A percentile compares a stretch with the other conserved stretches of the same genome.
Evolutionary conservation across 2,797 vertebrate genomes (phyloP).

Genomic region (Pseudotriccus pelzelni): DNA sequence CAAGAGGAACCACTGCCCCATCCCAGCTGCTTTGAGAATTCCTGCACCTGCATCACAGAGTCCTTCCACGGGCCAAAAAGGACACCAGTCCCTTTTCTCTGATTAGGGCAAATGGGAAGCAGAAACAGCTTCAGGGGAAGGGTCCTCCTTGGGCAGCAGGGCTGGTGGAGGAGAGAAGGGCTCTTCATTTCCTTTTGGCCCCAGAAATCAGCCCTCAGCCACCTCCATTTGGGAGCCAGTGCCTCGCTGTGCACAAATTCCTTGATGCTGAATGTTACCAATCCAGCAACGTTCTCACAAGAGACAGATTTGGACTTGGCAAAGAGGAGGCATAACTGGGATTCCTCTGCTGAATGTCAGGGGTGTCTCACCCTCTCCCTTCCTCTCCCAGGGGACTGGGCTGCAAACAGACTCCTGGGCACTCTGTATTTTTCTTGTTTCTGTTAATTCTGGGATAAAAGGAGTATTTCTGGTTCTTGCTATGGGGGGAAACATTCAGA

Average conservation of each 20-base stretch:
- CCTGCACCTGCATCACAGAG: not conserved
- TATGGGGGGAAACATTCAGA: not conserved
- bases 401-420: not conserved
- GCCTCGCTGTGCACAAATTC: not conserved
- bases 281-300: not conserved
- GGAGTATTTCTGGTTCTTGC: not conserved
- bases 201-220: not conserved
- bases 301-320: conserved; percentile 27
- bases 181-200: not conserved
- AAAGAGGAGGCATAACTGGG: not conserved
- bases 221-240: not conserved
- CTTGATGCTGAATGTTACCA: not conserved
- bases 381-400: not conserved
- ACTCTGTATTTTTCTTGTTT: not conserved
- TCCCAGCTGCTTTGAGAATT: not conserved
- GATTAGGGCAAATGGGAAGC: not conserved
- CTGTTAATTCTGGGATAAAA: not conserved
- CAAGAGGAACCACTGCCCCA: not conserved
- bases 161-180: not conserved
- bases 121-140: not conserved
- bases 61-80: not conserved
- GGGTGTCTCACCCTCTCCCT: not conserved
- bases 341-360: conserved; percentile 23
- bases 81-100: not conserved
- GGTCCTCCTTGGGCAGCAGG: not conserved